Evolutionary conservation across 30 jellyfish, hydroid and myxozoan genomes (phyloP).

Genomic region (Turritopsis rubra): DNA sequence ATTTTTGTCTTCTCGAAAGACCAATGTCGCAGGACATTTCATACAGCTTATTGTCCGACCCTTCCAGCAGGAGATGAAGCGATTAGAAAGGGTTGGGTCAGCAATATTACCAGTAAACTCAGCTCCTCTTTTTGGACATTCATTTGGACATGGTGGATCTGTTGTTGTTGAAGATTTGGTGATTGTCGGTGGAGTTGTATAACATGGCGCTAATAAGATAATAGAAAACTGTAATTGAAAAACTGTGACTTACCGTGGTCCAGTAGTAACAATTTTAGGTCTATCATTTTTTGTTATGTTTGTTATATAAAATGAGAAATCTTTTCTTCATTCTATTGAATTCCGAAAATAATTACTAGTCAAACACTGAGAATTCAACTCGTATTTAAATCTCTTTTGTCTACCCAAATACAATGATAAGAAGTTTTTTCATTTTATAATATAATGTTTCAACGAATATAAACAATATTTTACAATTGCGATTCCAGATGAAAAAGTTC

Average conservation of each 20-base stretch:
- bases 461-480: too few relatives aligned
- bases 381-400: too few relatives aligned
- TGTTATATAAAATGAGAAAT: too few relatives aligned
- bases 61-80: neutral
- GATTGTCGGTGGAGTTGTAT: neutral
- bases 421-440: too few relatives aligned
- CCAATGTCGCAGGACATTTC: neutral
- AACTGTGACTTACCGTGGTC: neutral
- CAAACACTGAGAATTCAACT: too few relatives aligned
- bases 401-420: too few relatives aligned
- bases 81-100: neutral
- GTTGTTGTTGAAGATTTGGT: neutral
- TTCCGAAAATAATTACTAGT: too few relatives aligned
- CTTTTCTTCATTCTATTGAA: too few relatives aligned
- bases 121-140: neutral
- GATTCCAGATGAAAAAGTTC: neutral
- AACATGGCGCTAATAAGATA: neutral
- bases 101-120: constrained; percentile 4
- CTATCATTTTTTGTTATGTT: too few relatives aligned
- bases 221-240: neutral
- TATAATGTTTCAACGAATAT: too few relatives aligned
- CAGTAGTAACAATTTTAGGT: too few relatives aligned
- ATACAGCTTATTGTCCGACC: neutral
- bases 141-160: neutral
- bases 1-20: neutral